These are phyloP conservation scores for Cephus sareptanus DNA, from an alignment of 2,888 invertebrate genomes.

Conservation along the genomic window DNA sequence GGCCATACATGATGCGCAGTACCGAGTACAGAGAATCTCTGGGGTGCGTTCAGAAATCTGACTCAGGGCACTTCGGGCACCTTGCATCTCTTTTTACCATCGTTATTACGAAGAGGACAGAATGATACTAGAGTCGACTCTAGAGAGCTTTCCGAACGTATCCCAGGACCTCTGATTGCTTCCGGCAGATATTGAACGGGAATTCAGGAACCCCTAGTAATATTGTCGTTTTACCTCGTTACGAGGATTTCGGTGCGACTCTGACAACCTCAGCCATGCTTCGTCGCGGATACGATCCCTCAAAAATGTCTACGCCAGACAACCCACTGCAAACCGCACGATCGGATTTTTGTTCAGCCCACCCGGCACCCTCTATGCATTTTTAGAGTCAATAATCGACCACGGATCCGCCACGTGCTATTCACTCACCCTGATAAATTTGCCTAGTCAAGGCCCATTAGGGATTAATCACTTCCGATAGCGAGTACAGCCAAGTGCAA, in stretches of 20 bases:
- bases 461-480: not conserved
- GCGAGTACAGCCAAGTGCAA: not conserved
- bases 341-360: not conserved
- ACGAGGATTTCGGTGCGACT: constrained; percentile 17
- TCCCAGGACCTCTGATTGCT: constrained; percentile 40
- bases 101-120: too few species aligned
- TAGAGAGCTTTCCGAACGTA: too few species aligned
- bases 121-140: too few species aligned
- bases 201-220: constrained; percentile 49
- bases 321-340: not conserved
- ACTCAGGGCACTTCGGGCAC: too few species aligned
- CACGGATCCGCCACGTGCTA: not conserved
- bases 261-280: not conserved
- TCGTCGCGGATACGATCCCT: not conserved
- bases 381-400: not conserved
- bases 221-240: constrained; percentile 48
- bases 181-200: constrained; percentile 55
- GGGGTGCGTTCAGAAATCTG: too few species aligned
- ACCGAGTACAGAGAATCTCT: not conserved
- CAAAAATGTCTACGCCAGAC: not conserved
- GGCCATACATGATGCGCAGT: not conserved
- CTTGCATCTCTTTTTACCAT: too few species aligned
- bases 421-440: not conserved
- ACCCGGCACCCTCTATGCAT: not conserved
- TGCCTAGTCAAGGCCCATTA: not conserved